Conservation (phyloP, 2,797 vertebrate species). For the Hozukius guyotensis region DNA sequence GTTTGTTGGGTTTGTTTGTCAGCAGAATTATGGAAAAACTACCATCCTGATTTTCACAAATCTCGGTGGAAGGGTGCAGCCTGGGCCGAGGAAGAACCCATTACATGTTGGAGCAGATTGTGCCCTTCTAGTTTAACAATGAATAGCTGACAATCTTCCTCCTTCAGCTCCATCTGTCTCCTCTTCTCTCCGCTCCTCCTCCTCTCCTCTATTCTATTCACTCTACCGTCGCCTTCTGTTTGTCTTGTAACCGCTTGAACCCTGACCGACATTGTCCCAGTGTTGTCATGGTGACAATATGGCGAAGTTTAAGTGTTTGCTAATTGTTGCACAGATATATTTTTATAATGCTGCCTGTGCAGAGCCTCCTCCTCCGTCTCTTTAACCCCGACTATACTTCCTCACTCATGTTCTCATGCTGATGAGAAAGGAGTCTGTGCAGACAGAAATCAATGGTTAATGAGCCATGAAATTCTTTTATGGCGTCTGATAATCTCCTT, state of each 20-base stretch:
- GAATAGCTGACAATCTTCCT: neutral
- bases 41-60: neutral
- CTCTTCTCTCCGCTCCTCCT: neutral
- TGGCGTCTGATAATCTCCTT: constrained; percentile 25
- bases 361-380: neutral
- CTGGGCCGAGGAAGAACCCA: neutral
- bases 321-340: constrained; percentile 43
- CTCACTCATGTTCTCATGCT: neutral
- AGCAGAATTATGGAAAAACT: neutral
- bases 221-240: constrained; percentile 24
- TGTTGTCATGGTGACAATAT: constrained; percentile 60
- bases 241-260: constrained; percentile 36
- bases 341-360: neutral
- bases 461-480: constrained; percentile 49
- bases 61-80: neutral
- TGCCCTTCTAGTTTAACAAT: neutral
- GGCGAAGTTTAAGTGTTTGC: constrained; percentile 19
- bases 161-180: constrained; percentile 14
- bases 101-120: neutral
- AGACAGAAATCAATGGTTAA: constrained; percentile 43
- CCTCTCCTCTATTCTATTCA: constrained; percentile 8
- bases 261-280: constrained; percentile 46
- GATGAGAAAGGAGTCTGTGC: neutral
- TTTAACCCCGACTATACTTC: constrained; percentile 7
- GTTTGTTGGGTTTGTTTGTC: neutral